Conservation (phyloP, 2,113 vertebrate genomes). For the Epinephelus fuscoguttatus region DNA sequence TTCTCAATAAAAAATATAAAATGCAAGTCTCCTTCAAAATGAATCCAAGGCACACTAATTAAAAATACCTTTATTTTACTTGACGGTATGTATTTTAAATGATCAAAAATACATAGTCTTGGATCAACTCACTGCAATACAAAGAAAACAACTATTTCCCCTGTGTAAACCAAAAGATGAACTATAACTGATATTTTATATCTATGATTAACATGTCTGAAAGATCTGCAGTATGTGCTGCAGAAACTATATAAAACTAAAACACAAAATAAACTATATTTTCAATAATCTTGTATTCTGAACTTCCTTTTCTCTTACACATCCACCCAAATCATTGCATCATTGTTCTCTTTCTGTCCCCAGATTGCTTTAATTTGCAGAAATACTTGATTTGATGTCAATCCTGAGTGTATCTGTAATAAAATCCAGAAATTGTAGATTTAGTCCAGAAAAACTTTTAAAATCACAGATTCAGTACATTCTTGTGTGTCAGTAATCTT, state of each 20-base stretch:
- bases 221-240: neutral
- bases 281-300: neutral
- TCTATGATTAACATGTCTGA: neutral
- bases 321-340: neutral
- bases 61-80: too few relatives aligned
- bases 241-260: too few relatives aligned
- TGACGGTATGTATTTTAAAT: too few relatives aligned
- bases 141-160: neutral
- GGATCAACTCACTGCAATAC: neutral
- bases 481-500: too few relatives aligned
- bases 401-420: neutral
- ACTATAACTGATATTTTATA: neutral
- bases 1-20: too few relatives aligned
- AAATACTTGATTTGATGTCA: neutral
- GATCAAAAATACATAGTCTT: neutral
- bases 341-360: neutral
- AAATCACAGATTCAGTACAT: neutral
- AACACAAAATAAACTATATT: too few relatives aligned
- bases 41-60: too few relatives aligned
- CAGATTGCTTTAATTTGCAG: neutral
- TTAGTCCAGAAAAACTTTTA: neutral
- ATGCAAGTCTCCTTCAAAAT: too few relatives aligned
- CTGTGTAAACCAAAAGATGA: neutral
- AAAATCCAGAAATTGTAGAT: too few relatives aligned
- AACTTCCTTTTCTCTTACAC: neutral